phyloP scores from a whole-genome alignment of 2,888 invertebrate species.

The Scaptomyza reducta region DNA sequence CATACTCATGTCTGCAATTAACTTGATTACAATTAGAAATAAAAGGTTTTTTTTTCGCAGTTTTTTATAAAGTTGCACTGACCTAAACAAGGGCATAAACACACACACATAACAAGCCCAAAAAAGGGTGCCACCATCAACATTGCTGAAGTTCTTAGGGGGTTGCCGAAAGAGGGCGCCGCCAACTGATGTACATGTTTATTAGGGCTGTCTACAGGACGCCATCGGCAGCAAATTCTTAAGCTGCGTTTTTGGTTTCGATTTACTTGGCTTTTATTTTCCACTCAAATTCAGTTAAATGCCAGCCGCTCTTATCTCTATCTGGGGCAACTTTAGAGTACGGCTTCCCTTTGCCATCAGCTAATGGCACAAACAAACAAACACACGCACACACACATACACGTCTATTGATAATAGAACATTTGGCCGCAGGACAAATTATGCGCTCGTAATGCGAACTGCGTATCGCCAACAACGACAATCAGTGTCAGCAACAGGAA shows the following conservation, averaged over 20 bases:
- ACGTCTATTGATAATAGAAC: slow-evolving; percentile 66
- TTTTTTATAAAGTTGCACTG: slow-evolving; percentile 19
- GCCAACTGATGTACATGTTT: slow-evolving; percentile 46
- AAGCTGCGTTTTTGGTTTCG: slow-evolving; percentile 44
- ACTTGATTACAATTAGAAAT: slow-evolving; percentile 70
- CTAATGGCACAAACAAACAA: slow-evolving; percentile 33
- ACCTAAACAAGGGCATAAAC: slow-evolving; percentile 1
- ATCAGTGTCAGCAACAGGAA: slow-evolving; percentile 77
- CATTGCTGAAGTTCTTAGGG: slow-evolving; percentile 9
- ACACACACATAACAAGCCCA: slow-evolving; percentile 13
- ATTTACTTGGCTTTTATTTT: slow-evolving; percentile 58
- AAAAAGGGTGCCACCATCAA: slow-evolving; percentile 34
- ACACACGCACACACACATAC: slow-evolving; percentile 15
- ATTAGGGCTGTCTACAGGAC: slow-evolving; percentile 45
- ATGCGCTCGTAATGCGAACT: slow-evolving; percentile 47
- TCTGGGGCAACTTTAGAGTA: slow-evolving; percentile 58
- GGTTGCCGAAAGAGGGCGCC: slow-evolving; percentile 4
- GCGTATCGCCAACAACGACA: slow-evolving; percentile 50
- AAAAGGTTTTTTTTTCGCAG: slow-evolving; percentile 24
- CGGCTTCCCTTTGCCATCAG: slow-evolving; percentile 26
- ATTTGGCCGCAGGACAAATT: slow-evolving; percentile 76
- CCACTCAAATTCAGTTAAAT: slow-evolving; percentile 73
- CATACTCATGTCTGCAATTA: slow-evolving; percentile 60
- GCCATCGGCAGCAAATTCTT: slow-evolving; percentile 36
- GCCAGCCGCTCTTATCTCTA: slow-evolving; percentile 63